Evolutionary conservation across 2,888 invertebrate genomes (phyloP), one percentile per base, ranked within the genome.

Genomic region (Oligia strigilis): DNA sequence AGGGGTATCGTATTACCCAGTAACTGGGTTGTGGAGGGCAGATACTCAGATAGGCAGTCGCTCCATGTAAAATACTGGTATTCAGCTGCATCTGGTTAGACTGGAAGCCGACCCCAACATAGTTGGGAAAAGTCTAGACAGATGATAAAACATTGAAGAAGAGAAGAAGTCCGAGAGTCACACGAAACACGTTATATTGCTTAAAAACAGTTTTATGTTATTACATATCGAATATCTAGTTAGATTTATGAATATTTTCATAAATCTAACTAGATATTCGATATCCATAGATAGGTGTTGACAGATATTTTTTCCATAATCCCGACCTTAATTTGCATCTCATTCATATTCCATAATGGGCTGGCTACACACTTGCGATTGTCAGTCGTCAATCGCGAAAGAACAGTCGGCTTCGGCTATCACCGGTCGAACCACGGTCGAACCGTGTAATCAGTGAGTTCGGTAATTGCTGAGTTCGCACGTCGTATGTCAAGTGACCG

Each of bases 391-490:
- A 86, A 82, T 88, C 82, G 76, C 62, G 14, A 64, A 65, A 67
- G 70, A 77, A 75, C 43, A 71, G 73, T 83, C 78, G 67, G 78
- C 86, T 77, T 82, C 78, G 71, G 79, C 87, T 73, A 81, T 89
- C 85, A 81, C 80, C 84, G 77, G 60, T 52, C 66, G 55, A 65
- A 79, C 80, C 69, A 75, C 84, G 77, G 60, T 52, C 66, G 55
- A 65, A 79, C 80, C 71, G 77, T 85, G 91, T 91, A 90, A 92
- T 92, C 91, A 88, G 85, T 85, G 86, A 90, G 90, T 90, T 90
- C 80, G 85, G 82, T 94, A 95, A 95, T 95, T 94, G 93, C 86
- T 83, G 91, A 93, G 92, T 95, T 95, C 93, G 94, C 95, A 95
- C 95, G 90, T 95, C 94, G 93, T 94, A 92, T 90, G 92, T 94